Evolutionary conservation across 1,140 invertebrate species (phyloP).

Genomic region (Tachypleus tridentatus): DNA sequence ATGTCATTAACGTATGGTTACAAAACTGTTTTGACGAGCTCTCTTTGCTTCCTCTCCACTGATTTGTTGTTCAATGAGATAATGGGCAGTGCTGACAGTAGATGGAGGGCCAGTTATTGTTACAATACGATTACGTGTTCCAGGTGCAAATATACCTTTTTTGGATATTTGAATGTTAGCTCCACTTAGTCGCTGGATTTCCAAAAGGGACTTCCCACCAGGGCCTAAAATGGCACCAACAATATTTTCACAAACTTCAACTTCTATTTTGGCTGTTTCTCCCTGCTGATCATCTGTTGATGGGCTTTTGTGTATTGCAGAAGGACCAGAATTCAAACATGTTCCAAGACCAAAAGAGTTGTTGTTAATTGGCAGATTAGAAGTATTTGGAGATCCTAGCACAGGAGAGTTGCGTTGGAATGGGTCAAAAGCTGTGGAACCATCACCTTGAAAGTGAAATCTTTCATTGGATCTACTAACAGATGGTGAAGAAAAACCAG

Average conservation of each 20-base stretch:
- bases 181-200: conserved; percentile 92
- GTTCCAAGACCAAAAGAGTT: conserved; percentile 67
- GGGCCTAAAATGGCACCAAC: conserved; percentile 94
- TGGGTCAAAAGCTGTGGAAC: conserved; percentile 21
- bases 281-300: conserved; percentile 42
- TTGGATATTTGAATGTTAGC: conserved; percentile 97
- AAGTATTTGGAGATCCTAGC: conserved; percentile 35
- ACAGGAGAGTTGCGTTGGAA: conserved; percentile 24
- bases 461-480: conserved; percentile 15
- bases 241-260: conserved; percentile 81
- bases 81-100: conserved; percentile 79
- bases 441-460: conserved; percentile 21
- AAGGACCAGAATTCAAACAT: conserved; percentile 26
- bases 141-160: conserved; percentile 91
- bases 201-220: conserved; percentile 85
- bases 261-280: conserved; percentile 65
- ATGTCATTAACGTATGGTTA: conserved; percentile 19
- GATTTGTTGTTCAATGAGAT: conserved; percentile 90
- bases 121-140: conserved; percentile 92
- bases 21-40: conserved; percentile 56
- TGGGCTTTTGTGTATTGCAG: conserved; percentile 61
- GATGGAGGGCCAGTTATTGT: conserved; percentile 79
- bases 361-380: conserved; percentile 52
- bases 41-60: conserved; percentile 88
- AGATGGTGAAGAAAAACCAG: not conserved